A percentile compares a stretch with the other conserved stretches of the same genome.
phyloP scores from a whole-genome alignment of 2,797 vertebrate genomes.

The Acipenser transmontanus region DNA sequence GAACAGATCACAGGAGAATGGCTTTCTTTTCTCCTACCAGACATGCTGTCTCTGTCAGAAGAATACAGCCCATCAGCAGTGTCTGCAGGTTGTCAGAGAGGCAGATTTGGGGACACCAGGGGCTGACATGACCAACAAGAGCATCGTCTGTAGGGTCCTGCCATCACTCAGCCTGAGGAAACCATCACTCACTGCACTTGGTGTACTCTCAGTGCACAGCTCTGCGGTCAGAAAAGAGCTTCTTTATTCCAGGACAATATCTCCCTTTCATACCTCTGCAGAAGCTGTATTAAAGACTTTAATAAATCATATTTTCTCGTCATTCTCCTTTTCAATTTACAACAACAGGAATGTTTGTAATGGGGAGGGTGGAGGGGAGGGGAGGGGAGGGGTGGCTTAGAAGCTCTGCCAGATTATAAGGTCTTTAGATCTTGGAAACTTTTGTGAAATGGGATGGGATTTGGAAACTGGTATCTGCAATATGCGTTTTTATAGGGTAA shows the following conservation, averaged over 20 bases:
- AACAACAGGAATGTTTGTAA: slow-evolving; percentile 36
- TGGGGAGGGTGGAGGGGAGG: slow-evolving; percentile 27
- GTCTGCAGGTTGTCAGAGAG: slow-evolving; percentile 93
- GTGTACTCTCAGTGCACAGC: slow-evolving; percentile 65
- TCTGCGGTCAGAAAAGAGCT: slow-evolving; percentile 66
- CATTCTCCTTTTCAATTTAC: slow-evolving; percentile 29
- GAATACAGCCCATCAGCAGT: slow-evolving; percentile 86
- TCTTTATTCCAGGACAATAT: slow-evolving; percentile 80
- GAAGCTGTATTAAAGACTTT: slow-evolving; percentile 74
- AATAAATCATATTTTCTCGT: slow-evolving; percentile 79
- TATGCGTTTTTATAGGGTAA: too few species aligned
- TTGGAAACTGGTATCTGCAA: too few species aligned
- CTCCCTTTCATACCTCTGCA: slow-evolving; percentile 75
- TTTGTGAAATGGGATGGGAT: background rate
- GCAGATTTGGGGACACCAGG: slow-evolving; percentile 61
- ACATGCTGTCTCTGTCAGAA: slow-evolving; percentile 81
- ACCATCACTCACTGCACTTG: slow-evolving; percentile 76
- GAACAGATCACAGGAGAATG: slow-evolving; percentile 68
- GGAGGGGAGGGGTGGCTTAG: slow-evolving; percentile 14
- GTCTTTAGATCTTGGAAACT: slow-evolving; percentile 10
- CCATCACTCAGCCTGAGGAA: slow-evolving; percentile 88
- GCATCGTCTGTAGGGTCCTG: slow-evolving; percentile 75
- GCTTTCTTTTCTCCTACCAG: slow-evolving; percentile 72
- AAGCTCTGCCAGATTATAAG: slow-evolving; percentile 13
- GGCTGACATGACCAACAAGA: slow-evolving; percentile 81